These are phyloP conservation scores for Pipistrellus pipistrellus DNA, from an alignment of 2,797 vertebrate species.

Conservation along the genomic window DNA sequence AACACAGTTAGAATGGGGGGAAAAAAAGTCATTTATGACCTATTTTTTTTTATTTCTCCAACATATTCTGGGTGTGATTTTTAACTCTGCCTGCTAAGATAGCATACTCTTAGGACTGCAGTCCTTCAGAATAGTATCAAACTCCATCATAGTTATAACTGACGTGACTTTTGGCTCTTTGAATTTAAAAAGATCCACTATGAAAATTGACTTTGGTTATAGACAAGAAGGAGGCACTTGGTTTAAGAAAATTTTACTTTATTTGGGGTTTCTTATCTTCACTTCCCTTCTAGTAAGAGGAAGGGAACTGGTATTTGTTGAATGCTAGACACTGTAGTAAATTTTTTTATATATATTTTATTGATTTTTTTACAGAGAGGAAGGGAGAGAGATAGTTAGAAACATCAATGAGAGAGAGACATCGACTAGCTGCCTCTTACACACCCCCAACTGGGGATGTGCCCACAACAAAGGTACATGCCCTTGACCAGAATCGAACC, in stretches of 20 bases:
- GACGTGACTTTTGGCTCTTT: not conserved
- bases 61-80: not conserved
- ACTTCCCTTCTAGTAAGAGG: not conserved
- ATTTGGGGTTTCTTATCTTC: not conserved
- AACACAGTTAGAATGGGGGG: not conserved
- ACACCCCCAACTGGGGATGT: too few species aligned
- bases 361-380: too few species aligned
- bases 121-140: not conserved
- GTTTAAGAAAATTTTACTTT: not conserved
- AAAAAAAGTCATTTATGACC: not conserved
- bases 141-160: not conserved
- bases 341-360: not conserved
- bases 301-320: not conserved
- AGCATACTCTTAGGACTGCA: not conserved
- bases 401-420: too few species aligned
- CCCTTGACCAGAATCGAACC: too few species aligned
- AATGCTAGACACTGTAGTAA: not conserved
- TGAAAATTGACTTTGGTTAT: not conserved
- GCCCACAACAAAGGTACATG: too few species aligned
- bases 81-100: not conserved
- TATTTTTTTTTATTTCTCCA: not conserved
- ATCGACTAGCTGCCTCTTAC: too few species aligned
- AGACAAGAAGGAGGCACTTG: not conserved
- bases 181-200: not conserved
- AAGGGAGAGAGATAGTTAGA: too few species aligned